Conservation (phyloP, 2,797 vertebrate species). For the Mus caroli region DNA sequence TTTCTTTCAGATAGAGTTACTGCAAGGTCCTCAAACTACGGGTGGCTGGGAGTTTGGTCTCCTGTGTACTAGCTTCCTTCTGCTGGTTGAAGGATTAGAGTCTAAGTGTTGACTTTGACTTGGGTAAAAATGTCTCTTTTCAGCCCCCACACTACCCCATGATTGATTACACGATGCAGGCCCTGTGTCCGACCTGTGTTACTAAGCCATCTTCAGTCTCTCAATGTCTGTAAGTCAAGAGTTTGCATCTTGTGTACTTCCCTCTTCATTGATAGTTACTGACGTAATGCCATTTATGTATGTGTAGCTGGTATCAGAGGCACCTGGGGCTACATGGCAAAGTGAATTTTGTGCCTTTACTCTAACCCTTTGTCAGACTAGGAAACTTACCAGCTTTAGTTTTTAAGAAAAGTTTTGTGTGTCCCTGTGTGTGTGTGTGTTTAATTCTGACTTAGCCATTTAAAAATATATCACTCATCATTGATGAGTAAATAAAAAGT, state of each 20-base stretch:
- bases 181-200: background rate
- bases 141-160: background rate
- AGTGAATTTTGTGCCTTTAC: conserved; percentile 33
- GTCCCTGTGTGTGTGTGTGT: too few species aligned
- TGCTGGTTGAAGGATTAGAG: background rate
- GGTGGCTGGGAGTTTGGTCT: background rate
- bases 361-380: background rate
- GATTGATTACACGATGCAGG: background rate
- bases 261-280: conserved; percentile 56
- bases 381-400: conserved; percentile 34
- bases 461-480: conserved; percentile 19
- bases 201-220: conserved; percentile 18
- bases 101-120: background rate
- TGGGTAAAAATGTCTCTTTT: background rate
- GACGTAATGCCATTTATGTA: background rate
- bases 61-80: background rate
- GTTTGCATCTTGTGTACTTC: conserved; percentile 29
- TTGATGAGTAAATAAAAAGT: background rate
- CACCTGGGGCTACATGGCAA: background rate
- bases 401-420: background rate
- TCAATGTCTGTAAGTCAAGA: conserved; percentile 25
- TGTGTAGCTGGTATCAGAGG: background rate
- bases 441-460: background rate
- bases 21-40: background rate
- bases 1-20: background rate